These are phyloP conservation scores for Notarius quadriscutis DNA, from an alignment of 2,113 vertebrate species.

Conservation along the genomic window DNA sequence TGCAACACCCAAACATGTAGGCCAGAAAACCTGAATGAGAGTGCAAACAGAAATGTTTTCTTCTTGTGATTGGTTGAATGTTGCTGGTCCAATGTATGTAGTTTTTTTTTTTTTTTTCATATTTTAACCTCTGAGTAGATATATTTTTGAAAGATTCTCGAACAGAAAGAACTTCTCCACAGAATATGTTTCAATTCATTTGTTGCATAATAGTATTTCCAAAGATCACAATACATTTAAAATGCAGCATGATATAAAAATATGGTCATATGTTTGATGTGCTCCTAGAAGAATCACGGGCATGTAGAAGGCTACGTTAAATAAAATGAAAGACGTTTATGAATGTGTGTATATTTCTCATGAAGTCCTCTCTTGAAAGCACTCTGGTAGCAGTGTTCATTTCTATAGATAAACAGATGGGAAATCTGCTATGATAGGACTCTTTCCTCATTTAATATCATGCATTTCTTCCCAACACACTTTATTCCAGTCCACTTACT, in stretches of 20 bases:
- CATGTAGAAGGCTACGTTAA: neutral
- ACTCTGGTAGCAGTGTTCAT: neutral
- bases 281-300: neutral
- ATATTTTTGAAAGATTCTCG: neutral
- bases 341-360: neutral
- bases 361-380: neutral
- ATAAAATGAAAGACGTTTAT: neutral
- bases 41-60: neutral
- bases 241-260: neutral
- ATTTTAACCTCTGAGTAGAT: neutral
- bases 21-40: neutral
- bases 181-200: neutral
- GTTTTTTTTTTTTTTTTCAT: neutral
- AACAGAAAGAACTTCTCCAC: neutral
- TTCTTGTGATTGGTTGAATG: neutral
- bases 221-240: neutral
- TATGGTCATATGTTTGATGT: neutral
- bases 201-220: neutral
- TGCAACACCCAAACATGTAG: neutral
- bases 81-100: neutral
- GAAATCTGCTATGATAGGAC: neutral
- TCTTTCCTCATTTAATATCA: conserved; percentile 5
- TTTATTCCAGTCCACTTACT: conserved; percentile 36
- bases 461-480: conserved; percentile 33
- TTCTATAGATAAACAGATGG: neutral